Base-by-base conservation (phyloP, 2,113 vertebrate genomes). In the Tauraco erythrolophus region DNA sequence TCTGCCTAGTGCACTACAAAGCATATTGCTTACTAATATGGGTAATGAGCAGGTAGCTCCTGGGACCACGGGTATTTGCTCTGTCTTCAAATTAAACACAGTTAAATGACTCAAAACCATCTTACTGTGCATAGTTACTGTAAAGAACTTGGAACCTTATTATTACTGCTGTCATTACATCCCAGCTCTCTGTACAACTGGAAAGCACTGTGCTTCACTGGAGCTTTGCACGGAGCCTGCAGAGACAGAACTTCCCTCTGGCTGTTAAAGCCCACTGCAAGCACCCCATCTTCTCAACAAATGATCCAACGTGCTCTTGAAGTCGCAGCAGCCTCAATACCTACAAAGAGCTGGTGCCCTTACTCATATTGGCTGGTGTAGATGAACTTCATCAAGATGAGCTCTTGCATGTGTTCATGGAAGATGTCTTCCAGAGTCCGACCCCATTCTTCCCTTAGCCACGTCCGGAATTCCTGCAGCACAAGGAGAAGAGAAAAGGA, bases 291-390 rank as follows among this genome's bases (percentile, higher is more conserved):
- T 43, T 3, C 2, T 13, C 18, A 72, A 17, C 7, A 76, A 83
- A 69, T 0, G 14, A 58, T 37, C 41, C 75, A 22, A 15, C 0
- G 12, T 25, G 85, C 33, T 53, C 54, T 31, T 8, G 46, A 56
- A 66, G 35, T 0, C 37, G 43, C 56, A 92, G 64, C 64, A 89
- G 80, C 33, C 39, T 77, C 45, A 25, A 25, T 4, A 58, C 15
- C 37, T 24, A 64, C 24, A 25, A 83, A 27, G 33, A 95, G 60
- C 60, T 75, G 70, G 51, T 79, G 66, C 30, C 88, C 99, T 94
- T 98, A 99, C 99, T 99, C 99, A 2, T 99, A 99, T 98, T 99
- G 99, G 98, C 99, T 99, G 84, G 99, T 99, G 91, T 99, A 99
- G 97, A 99, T 99, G 96, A 99, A 99, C 96, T 99, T 99, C 99